Percentiles rank a stretch among this genome's conserved stretches.
These are phyloP conservation scores for Pangasianodon gigas DNA, from an alignment of 2,113 vertebrate species.

Conservation along the genomic window DNA sequence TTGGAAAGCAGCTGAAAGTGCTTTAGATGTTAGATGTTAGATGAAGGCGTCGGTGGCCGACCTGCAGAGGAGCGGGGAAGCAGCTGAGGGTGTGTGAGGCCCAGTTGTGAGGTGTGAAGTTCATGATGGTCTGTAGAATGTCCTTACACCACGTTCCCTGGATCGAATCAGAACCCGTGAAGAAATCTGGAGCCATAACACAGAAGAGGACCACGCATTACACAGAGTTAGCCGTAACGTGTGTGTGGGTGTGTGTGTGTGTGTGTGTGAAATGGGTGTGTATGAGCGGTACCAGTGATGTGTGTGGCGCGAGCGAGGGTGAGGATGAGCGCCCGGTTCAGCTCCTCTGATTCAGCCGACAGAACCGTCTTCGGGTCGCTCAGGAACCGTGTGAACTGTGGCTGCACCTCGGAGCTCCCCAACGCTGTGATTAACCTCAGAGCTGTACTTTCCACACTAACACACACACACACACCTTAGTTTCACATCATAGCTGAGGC, in stretches of 20 bases:
- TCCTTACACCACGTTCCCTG: slow-evolving; percentile 99
- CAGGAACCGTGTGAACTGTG: slow-evolving; percentile 95
- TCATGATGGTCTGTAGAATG: slow-evolving; percentile 98
- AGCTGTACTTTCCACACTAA: slow-evolving; percentile 95
- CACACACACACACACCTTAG: slow-evolving; percentile 31
- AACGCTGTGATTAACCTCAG: slow-evolving; percentile 92
- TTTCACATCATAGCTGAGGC: background rate
- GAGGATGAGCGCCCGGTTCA: slow-evolving; percentile 94
- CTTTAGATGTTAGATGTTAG: background rate
- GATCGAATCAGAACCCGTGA: slow-evolving; percentile 97
- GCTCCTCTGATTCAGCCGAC: slow-evolving; percentile 94
- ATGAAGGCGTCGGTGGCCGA: slow-evolving; percentile 56
- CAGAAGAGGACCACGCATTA: background rate
- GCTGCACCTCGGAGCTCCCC: slow-evolving; percentile 95
- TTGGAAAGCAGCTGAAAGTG: background rate
- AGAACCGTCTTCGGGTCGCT: slow-evolving; percentile 94
- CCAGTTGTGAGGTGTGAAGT: slow-evolving; percentile 98
- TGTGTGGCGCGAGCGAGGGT: slow-evolving; percentile 96
- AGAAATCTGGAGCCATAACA: slow-evolving; percentile 82
- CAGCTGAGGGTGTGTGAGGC: slow-evolving; percentile 96
- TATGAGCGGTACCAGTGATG: slow-evolving; percentile 82
- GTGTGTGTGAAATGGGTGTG: background rate
- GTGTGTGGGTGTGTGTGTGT: background rate
- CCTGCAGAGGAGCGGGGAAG: slow-evolving; percentile 96
- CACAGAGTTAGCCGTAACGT: background rate